A percentile compares a stretch with the other conserved stretches of the same genome.
phyloP scores from a whole-genome alignment of 2,797 vertebrate species.

The Rhynchotus rufescens region DNA sequence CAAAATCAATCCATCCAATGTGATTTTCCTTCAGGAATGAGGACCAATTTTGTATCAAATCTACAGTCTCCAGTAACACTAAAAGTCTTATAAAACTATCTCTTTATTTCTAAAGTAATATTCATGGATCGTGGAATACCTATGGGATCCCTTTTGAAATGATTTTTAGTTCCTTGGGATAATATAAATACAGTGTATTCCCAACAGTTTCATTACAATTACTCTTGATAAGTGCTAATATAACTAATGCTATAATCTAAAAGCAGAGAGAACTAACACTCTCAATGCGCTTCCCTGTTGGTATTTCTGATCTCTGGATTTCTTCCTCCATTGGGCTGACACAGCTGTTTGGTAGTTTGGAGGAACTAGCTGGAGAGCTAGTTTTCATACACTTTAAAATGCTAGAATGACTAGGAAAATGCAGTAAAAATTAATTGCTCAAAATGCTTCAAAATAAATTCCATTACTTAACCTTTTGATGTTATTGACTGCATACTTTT shows the following conservation, averaged over 20 bases:
- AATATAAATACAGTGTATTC: not conserved
- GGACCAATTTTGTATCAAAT: not conserved
- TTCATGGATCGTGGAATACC: not conserved
- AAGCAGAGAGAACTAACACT: not conserved
- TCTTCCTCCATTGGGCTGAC: not conserved
- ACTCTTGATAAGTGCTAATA: not conserved
- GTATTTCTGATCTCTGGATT: not conserved
- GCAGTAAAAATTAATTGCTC: not conserved
- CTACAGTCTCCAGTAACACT: not conserved
- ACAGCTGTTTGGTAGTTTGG: not conserved
- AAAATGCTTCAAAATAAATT: not conserved
- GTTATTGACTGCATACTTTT: not conserved
- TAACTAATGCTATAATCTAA: not conserved
- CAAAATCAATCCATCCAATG: not conserved
- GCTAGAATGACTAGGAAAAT: not conserved
- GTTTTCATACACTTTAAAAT: not conserved
- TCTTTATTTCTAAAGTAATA: not conserved
- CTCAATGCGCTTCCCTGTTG: not conserved
- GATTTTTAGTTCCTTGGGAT: not conserved
- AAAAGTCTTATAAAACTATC: not conserved
- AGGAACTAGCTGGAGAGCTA: not conserved
- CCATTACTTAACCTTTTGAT: not conserved
- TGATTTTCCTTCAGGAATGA: not conserved
- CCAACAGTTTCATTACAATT: not conserved
- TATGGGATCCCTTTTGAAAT: not conserved